Conservation (phyloP, 2,113 vertebrate species). For the Polypterus bichir region DNA sequence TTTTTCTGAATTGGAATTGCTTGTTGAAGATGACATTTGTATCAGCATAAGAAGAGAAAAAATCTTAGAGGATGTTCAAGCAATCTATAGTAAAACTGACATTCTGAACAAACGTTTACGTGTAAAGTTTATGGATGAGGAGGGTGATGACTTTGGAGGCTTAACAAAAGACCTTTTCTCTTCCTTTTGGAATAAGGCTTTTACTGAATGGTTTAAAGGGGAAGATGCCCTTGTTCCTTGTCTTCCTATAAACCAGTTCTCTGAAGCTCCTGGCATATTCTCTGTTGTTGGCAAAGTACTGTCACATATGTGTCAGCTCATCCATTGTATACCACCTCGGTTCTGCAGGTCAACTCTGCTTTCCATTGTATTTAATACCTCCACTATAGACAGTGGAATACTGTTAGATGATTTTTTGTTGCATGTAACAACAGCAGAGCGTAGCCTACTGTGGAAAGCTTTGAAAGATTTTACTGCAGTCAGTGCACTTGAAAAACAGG, state of each 20-base stretch:
- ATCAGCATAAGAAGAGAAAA: background rate
- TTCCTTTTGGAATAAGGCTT: background rate
- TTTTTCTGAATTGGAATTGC: background rate
- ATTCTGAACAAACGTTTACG: background rate
- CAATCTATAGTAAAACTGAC: background rate
- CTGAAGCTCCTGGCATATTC: background rate
- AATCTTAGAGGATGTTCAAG: background rate
- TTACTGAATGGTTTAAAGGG: background rate
- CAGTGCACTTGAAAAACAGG: background rate
- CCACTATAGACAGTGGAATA: background rate
- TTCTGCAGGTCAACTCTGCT: conserved; percentile 1
- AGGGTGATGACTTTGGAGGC: background rate
- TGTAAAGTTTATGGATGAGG: background rate
- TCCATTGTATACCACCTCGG: background rate
- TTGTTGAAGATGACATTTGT: background rate
- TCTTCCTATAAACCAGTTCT: background rate
- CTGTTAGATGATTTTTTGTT: background rate
- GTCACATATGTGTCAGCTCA: background rate
- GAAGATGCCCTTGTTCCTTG: conserved; percentile 1
- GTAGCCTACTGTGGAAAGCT: background rate
- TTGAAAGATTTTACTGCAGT: background rate
- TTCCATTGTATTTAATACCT: background rate
- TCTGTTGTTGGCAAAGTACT: background rate
- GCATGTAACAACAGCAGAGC: background rate
- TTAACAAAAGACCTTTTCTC: background rate